Evolutionary conservation across 2,888 invertebrate species (phyloP).

Genomic region (Diachrysia chrysitis): DNA sequence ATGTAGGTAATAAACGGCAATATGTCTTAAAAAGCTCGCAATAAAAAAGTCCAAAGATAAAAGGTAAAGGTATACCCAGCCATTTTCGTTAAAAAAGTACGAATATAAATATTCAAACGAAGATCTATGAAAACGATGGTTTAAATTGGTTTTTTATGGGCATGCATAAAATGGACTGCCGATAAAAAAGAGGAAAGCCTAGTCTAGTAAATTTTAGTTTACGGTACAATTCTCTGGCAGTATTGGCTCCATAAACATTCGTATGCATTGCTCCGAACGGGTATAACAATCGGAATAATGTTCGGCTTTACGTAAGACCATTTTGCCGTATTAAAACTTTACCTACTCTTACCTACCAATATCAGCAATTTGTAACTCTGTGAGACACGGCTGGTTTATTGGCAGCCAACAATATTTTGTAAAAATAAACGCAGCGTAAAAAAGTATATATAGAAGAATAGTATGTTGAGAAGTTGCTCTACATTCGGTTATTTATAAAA

Average conservation of each 20-base stretch:
- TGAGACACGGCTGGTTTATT: conserved; percentile 35
- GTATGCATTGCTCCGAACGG: conserved; percentile 71
- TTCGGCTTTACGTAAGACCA: conserved; percentile 64
- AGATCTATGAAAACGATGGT: conserved; percentile 59
- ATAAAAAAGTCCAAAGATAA: conserved; percentile 14
- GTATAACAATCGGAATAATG: conserved; percentile 75
- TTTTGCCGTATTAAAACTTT: conserved; percentile 70
- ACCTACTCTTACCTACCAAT: conserved; percentile 57
- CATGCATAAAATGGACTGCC: conserved; percentile 69
- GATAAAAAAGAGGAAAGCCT: conserved; percentile 74
- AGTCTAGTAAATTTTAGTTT: conserved; percentile 80
- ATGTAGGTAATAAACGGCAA: conserved; percentile 19
- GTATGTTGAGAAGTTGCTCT: background rate
- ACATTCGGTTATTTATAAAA: background rate
- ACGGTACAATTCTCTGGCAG: conserved; percentile 70
- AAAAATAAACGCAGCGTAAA: background rate
- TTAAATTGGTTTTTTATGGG: conserved; percentile 69
- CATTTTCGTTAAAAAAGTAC: conserved; percentile 25
- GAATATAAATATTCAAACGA: conserved; percentile 50
- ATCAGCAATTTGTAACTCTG: conserved; percentile 64
- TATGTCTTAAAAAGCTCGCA: conserved; percentile 23
- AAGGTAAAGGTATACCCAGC: conserved; percentile 11
- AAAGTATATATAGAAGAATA: background rate
- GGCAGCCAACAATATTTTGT: conserved; percentile 25
- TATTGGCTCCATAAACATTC: conserved; percentile 80